Conservation (phyloP, 92 coral and sea anemone genomes). For the Blastomussa wellsi region DNA sequence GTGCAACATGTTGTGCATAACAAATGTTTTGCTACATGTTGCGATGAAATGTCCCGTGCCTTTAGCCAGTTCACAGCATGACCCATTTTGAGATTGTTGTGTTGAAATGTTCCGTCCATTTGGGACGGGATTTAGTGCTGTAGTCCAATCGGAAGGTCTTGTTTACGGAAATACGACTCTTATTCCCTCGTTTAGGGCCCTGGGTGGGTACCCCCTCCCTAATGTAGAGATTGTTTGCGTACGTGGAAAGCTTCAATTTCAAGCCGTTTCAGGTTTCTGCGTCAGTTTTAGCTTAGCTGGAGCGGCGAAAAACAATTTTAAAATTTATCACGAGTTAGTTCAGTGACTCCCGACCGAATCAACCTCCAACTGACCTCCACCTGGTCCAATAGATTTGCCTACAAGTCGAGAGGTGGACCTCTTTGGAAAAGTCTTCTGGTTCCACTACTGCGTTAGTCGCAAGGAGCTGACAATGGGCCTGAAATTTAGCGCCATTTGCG, state of each 20-base stretch:
- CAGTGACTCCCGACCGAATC: not conserved
- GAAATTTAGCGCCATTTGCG: conserved; percentile 66
- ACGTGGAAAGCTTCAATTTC: not conserved
- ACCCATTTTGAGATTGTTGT: too few species aligned
- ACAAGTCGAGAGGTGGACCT: too few species aligned
- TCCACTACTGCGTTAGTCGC: not conserved
- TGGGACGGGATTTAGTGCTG: too few species aligned
- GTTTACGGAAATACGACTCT: not conserved
- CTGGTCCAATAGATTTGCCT: too few species aligned
- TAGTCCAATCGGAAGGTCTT: too few species aligned
- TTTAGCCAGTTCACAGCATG: too few species aligned
- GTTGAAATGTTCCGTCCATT: too few species aligned
- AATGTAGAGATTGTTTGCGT: not conserved
- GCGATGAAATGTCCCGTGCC: too few species aligned
- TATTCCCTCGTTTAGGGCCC: not conserved
- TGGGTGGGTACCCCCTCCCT: not conserved
- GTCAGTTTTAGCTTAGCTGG: not conserved
- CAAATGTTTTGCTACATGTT: too few species aligned
- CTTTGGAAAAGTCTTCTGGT: too few species aligned
- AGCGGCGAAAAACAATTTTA: not conserved
- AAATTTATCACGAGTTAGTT: not conserved
- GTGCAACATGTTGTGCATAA: too few species aligned
- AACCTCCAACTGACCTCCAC: not conserved
- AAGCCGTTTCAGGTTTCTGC: not conserved
- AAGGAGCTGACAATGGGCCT: conserved; percentile 30